Conservation (phyloP, 2,797 vertebrate genomes). For the Pangasius djambal region DNA sequence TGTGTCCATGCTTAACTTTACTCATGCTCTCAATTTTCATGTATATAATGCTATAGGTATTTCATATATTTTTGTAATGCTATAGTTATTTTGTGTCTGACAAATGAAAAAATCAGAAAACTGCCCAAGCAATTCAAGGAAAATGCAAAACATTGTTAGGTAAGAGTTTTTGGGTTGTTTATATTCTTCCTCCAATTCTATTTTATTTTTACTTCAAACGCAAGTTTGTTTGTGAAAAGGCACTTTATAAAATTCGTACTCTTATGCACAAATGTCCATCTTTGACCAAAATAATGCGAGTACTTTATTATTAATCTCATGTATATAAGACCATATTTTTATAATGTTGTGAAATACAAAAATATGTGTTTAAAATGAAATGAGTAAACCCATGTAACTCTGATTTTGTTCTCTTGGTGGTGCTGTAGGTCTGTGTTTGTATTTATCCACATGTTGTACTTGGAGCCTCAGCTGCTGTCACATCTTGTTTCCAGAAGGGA, state of each 20-base stretch:
- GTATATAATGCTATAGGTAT: neutral
- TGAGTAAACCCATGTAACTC: too few relatives aligned
- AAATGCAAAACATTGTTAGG: neutral
- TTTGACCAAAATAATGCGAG: neutral
- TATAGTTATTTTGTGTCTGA: too few relatives aligned
- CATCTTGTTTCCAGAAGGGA: constrained; percentile 72
- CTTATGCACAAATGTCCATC: neutral
- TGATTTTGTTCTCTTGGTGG: constrained; percentile 31
- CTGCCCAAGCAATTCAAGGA: too few relatives aligned
- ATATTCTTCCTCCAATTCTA: neutral
- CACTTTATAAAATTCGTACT: neutral
- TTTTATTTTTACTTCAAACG: neutral
- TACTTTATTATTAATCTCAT: neutral
- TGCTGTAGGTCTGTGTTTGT: constrained; percentile 26
- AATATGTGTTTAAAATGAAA: neutral
- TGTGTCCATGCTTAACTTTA: neutral
- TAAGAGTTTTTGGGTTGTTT: neutral
- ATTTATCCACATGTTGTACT: constrained; percentile 18
- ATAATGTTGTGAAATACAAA: neutral
- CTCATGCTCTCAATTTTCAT: neutral
- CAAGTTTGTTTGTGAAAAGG: neutral
- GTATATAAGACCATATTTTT: neutral
- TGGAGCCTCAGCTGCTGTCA: constrained; percentile 66
- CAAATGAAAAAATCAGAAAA: too few relatives aligned
- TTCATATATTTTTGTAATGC: neutral